Percentiles rank a stretch among this genome's conserved stretches.
Conservation (phyloP, 2,797 vertebrate species). For the Lepidocolaptes lacrymiger region DNA sequence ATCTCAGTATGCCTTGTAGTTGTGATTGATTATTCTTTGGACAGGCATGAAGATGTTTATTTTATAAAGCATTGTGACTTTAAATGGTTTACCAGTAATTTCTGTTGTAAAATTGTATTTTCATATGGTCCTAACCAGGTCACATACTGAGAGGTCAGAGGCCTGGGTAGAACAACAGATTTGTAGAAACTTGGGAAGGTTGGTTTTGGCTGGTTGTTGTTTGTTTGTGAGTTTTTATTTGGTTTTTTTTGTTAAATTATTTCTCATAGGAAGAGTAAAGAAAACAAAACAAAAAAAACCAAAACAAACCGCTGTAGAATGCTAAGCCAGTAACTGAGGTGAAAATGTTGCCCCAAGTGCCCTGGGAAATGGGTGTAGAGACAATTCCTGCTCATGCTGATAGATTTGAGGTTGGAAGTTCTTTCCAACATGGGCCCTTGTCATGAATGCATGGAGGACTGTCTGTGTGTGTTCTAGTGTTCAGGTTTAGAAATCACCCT, state of each 20-base stretch:
- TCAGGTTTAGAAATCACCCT: background rate
- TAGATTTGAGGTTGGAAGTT: background rate
- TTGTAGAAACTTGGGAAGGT: background rate
- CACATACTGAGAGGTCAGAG: background rate
- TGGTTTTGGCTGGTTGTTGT: background rate
- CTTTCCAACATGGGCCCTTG: background rate
- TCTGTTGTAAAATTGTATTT: background rate
- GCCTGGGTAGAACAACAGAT: background rate
- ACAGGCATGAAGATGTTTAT: background rate
- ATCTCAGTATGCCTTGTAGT: background rate
- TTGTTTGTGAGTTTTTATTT: no score
- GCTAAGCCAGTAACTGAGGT: background rate
- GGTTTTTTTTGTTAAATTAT: background rate
- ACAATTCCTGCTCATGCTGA: background rate
- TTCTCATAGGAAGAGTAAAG: background rate
- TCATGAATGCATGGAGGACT: background rate
- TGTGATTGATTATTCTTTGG: background rate
- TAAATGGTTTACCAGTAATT: background rate
- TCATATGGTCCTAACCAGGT: background rate
- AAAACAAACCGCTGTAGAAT: background rate
- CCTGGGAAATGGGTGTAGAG: background rate
- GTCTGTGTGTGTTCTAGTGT: fast-evolving
- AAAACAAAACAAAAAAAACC: no score
- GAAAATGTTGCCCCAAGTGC: background rate
- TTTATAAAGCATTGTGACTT: background rate